These are phyloP conservation scores for Catharus minimus DNA, from an alignment of 2,113 vertebrate genomes.

Conservation along the genomic window DNA sequence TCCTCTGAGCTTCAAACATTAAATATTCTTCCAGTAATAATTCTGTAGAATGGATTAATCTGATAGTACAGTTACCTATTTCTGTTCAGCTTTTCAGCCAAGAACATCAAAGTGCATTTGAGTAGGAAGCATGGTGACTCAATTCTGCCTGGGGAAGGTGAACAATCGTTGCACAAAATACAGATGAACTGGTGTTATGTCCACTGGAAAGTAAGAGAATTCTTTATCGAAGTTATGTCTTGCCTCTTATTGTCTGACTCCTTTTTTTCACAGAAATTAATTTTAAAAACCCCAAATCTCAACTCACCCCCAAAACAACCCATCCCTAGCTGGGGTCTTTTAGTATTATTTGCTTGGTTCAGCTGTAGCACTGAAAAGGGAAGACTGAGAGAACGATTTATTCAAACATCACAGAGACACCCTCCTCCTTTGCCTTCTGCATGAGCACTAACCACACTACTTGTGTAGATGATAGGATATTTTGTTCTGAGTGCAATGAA, in stretches of 20 bases:
- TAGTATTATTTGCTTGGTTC: neutral
- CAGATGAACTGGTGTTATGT: neutral
- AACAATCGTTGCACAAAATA: neutral
- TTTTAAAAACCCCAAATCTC: neutral
- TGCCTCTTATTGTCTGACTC: neutral
- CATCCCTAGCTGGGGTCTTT: neutral
- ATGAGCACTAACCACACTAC: fast-evolving
- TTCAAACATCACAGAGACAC: neutral
- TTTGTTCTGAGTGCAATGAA: neutral
- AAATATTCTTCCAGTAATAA: neutral
- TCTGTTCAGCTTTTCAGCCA: neutral
- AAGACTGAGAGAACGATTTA: neutral
- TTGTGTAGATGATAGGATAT: neutral
- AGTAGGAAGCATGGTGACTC: neutral
- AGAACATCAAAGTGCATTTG: neutral
- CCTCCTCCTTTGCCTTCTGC: neutral
- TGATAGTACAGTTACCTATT: neutral
- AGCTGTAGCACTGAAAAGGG: neutral
- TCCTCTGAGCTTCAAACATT: neutral
- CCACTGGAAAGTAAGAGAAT: neutral
- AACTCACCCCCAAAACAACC: fast-evolving
- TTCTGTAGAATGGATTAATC: neutral
- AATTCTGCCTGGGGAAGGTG: neutral
- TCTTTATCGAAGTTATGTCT: neutral
- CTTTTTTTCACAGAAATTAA: neutral